Conservation (phyloP, 2,113 vertebrate species). For the Pardalotus punctatus region DNA sequence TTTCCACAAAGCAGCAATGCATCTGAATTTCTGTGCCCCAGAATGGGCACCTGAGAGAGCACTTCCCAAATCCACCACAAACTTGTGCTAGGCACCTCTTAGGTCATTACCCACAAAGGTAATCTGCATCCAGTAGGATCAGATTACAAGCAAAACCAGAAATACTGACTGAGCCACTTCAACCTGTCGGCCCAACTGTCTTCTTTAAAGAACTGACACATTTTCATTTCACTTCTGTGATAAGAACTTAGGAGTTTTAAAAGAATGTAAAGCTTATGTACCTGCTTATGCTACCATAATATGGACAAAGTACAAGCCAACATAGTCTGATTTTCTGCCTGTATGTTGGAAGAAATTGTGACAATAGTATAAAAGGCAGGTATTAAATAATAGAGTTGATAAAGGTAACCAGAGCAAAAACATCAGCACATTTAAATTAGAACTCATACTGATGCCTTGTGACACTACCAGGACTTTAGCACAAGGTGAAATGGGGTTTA, state of each 20-base stretch:
- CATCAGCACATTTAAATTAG: neutral
- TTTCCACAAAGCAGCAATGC: neutral
- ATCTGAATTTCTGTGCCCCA: neutral
- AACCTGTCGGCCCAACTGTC: neutral
- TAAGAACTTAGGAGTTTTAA: neutral
- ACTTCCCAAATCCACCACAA: neutral
- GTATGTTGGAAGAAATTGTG: neutral
- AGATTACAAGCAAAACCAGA: neutral
- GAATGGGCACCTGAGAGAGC: neutral
- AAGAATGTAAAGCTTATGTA: neutral
- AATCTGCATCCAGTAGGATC: neutral
- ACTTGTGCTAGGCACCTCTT: neutral
- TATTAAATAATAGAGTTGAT: neutral
- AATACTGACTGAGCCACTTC: neutral
- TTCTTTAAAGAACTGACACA: neutral
- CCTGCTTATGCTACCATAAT: neutral
- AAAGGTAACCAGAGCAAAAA: neutral
- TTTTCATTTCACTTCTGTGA: neutral
- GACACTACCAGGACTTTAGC: neutral
- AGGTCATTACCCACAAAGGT: neutral
- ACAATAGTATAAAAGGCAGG: neutral
- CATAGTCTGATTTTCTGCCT: neutral
- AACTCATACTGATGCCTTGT: neutral
- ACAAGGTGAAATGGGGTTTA: neutral
- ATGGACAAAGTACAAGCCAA: neutral